Conservation (phyloP, 2,888 invertebrate species). For the Lasioglossum vierecki region DNA sequence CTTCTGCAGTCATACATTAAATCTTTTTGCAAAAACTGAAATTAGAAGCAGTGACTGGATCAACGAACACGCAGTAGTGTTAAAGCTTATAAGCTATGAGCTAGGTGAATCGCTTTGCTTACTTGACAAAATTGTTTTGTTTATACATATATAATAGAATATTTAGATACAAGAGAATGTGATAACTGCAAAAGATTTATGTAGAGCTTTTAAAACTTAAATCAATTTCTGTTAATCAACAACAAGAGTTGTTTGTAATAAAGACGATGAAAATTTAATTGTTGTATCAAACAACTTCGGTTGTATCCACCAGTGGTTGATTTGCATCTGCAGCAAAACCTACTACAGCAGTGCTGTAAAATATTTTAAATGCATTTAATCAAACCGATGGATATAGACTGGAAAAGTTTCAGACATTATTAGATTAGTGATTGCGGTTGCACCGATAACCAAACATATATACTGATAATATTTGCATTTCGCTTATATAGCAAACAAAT, state of each 20-base stretch:
- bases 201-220: conserved; percentile 20
- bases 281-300: conserved; percentile 72
- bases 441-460: not conserved
- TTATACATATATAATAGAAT: not conserved
- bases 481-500: not conserved
- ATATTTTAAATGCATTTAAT: conserved; percentile 61
- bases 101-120: not conserved
- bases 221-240: conserved; percentile 19
- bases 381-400: not conserved
- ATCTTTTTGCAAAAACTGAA: not conserved
- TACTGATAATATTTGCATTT: not conserved
- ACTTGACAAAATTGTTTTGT: not conserved
- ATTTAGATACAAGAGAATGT: not conserved
- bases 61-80: not conserved
- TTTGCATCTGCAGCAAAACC: conserved; percentile 79
- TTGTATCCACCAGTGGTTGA: conserved; percentile 79
- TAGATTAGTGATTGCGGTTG: conserved; percentile 10
- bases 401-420: not conserved
- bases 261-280: conserved; percentile 27
- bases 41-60: not conserved
- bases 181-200: conserved; percentile 42
- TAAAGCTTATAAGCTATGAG: not conserved
- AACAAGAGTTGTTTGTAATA: conserved; percentile 39
- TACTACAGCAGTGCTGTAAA: conserved; percentile 82
- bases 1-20: conserved; percentile 32